Evolutionary conservation across 2,113 vertebrate species (phyloP).

Genomic region (Cricetomys ansorgei): DNA sequence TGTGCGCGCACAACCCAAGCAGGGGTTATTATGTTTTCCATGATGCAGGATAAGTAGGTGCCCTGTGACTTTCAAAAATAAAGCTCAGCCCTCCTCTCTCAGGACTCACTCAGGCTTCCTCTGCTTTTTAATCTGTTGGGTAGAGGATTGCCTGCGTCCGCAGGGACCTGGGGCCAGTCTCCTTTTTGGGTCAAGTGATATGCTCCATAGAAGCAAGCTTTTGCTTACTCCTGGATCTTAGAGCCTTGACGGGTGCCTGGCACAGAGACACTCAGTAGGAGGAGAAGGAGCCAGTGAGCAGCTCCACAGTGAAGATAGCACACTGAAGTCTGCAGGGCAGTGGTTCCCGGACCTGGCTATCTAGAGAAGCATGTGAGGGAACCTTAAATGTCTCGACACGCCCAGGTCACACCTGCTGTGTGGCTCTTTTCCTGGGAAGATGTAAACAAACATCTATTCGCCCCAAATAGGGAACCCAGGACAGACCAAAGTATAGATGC

Average conservation of each 20-base stretch:
- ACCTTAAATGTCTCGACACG: not conserved
- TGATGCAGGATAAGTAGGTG: conserved; percentile 21
- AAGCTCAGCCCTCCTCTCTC: not conserved
- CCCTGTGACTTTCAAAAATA: conserved; percentile 62
- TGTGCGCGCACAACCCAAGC: conserved; percentile 25
- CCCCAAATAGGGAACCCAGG: not conserved
- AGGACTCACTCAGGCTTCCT: not conserved
- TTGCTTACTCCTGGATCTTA: not conserved
- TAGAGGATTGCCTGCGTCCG: not conserved
- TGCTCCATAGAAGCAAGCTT: not conserved
- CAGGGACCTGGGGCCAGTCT: not conserved
- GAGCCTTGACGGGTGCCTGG: not conserved
- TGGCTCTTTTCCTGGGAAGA: not conserved
- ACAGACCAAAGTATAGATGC: not conserved
- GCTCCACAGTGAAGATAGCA: not conserved
- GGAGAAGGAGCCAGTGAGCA: not conserved
- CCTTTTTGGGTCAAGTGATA: not conserved
- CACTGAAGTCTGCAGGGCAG: not conserved
- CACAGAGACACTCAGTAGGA: not conserved
- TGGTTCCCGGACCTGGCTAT: not conserved
- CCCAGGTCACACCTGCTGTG: not conserved
- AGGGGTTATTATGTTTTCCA: conserved; percentile 60
- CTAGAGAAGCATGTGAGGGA: not conserved
- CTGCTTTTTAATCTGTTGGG: not conserved
- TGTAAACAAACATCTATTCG: not conserved